These are phyloP conservation scores for Vanessa atalanta DNA, from an alignment of 1,140 invertebrate genomes.

Conservation along the genomic window DNA sequence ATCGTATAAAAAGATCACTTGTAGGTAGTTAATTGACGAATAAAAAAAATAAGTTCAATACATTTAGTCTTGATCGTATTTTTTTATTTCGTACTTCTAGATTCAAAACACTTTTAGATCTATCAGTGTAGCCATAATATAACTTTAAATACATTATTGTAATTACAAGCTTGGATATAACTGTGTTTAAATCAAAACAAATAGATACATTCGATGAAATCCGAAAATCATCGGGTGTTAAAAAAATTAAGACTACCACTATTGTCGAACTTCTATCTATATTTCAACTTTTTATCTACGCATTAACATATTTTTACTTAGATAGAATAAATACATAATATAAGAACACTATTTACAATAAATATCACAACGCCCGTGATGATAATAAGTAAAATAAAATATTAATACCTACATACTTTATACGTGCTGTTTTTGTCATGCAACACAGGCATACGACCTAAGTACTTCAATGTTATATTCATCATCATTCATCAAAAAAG, in stretches of 20 bases:
- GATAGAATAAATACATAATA: slow-evolving; percentile 5
- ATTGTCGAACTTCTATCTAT: slow-evolving; percentile 44
- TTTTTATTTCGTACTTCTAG: too few relatives aligned
- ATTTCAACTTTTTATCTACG: slow-evolving; percentile 35
- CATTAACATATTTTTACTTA: slow-evolving; percentile 32
- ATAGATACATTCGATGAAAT: background rate
- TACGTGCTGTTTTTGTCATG: background rate
- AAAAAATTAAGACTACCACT: slow-evolving; percentile 36
- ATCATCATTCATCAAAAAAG: too few relatives aligned
- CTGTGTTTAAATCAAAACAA: too few relatives aligned
- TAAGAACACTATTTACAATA: slow-evolving; percentile 30
- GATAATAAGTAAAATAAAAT: background rate
- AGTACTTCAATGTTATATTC: background rate
- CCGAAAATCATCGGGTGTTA: background rate
- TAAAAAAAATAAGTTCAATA: too few relatives aligned
- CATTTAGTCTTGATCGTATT: too few relatives aligned
- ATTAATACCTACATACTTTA: background rate
- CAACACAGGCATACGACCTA: background rate
- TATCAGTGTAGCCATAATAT: too few relatives aligned
- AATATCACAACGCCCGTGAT: slow-evolving; percentile 44
- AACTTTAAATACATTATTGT: too few relatives aligned
- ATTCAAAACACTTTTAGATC: too few relatives aligned
- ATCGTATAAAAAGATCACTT: too few relatives aligned
- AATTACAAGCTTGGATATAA: too few relatives aligned
- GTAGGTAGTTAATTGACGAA: too few relatives aligned